Percentiles rank a stretch among this genome's conserved stretches.
These are phyloP conservation scores for Laticauda laticaudata DNA, from an alignment of 2,113 vertebrate species.

Conservation along the genomic window DNA sequence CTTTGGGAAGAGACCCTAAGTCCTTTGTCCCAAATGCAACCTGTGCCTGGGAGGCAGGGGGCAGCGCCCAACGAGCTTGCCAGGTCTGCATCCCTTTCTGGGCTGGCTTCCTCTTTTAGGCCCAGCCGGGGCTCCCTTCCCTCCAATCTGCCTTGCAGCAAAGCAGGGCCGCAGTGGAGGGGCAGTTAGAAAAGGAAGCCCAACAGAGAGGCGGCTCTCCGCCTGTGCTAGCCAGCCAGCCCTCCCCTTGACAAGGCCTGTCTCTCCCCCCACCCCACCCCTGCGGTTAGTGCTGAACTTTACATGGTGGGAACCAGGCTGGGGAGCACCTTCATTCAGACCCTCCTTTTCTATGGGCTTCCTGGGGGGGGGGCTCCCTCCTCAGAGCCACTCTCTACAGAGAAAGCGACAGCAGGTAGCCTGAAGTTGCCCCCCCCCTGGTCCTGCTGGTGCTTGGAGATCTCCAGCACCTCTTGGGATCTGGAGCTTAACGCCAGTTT, in stretches of 20 bases:
- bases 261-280: not conserved
- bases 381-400: constrained; percentile 53
- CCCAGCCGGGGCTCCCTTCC: not conserved
- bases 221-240: not conserved
- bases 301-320: constrained; percentile 23
- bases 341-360: constrained; percentile 41
- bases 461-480: constrained; percentile 68
- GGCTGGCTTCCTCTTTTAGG: not conserved
- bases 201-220: not conserved
- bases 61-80: rapidly evolving
- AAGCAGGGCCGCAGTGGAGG: not conserved
- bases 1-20: not conserved
- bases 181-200: too few species aligned
- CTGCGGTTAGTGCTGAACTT: constrained; percentile 53
- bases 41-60: not conserved
- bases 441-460: constrained; percentile 54
- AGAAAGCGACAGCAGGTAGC: constrained; percentile 73
- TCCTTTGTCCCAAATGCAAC: not conserved
- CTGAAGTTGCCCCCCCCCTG: constrained; percentile 73
- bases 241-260: not conserved
- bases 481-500: constrained; percentile 79
- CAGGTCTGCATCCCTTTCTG: not conserved
- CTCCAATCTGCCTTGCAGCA: not conserved
- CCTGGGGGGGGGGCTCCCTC: constrained; percentile 53
- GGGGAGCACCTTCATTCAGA: not conserved